Conservation (phyloP, 2,888 invertebrate species). For the Opisthograptis luteolata region DNA sequence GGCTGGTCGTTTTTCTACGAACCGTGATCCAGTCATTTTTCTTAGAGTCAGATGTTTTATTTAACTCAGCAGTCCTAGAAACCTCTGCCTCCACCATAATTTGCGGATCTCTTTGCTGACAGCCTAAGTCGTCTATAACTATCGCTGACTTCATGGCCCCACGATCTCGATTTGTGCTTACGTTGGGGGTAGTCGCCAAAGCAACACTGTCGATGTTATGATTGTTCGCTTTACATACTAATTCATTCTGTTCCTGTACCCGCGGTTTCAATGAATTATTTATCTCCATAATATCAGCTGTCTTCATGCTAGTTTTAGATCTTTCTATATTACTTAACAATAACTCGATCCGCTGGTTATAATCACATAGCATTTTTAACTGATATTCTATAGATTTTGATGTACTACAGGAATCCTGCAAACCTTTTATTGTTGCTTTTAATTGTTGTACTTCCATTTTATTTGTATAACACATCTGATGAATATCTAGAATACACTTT, state of each 20-base stretch:
- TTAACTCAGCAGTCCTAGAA: not conserved
- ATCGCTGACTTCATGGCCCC: not conserved
- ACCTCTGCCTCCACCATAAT: not conserved
- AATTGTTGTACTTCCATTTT: not conserved
- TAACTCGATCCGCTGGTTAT: not conserved
- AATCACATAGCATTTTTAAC: not conserved
- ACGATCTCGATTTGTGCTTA: not conserved
- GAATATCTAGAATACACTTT: not conserved
- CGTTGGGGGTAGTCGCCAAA: not conserved
- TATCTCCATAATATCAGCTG: not conserved
- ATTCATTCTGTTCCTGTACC: too few relatives aligned
- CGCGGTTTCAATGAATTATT: too few relatives aligned
- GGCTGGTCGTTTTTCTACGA: not conserved
- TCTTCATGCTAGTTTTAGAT: not conserved
- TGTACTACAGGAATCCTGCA: not conserved
- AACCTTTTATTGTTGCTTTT: not conserved
- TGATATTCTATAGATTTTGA: not conserved
- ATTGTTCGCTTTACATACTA: not conserved
- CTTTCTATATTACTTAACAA: not conserved
- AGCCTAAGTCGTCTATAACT: not conserved
- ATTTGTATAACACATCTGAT: not conserved
- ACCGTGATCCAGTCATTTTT: not conserved
- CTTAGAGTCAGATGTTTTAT: not conserved
- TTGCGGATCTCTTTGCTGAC: not conserved
- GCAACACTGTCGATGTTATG: not conserved